Conservation (phyloP, 1,140 invertebrate species). For the Dendrolimus punctatus region DNA sequence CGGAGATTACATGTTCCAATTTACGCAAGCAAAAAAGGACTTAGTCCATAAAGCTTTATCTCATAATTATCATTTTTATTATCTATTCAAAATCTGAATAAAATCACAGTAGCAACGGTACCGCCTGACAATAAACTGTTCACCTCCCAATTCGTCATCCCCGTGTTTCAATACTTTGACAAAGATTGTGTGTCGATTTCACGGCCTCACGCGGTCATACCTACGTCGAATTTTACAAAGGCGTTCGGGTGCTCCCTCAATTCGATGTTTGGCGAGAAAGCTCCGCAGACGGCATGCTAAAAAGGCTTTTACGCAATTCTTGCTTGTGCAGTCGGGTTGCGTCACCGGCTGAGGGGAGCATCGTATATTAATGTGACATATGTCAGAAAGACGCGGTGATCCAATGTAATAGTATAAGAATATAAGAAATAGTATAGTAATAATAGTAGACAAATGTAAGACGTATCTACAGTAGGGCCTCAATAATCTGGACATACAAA, state of each 20-base stretch:
- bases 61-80: too few relatives aligned
- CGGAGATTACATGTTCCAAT: too few relatives aligned
- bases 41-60: too few relatives aligned
- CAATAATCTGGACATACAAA: too few relatives aligned
- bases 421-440: too few relatives aligned
- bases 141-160: conserved; percentile 40
- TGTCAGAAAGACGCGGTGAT: background rate
- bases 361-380: conserved; percentile 17
- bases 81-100: conserved; percentile 5
- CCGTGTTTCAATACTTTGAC: conserved; percentile 26
- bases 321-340: conserved; percentile 26
- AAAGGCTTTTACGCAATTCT: conserved; percentile 49
- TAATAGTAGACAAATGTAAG: too few relatives aligned
- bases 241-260: conserved; percentile 45
- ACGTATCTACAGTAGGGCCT: too few relatives aligned
- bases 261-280: conserved; percentile 43
- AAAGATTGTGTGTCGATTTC: conserved; percentile 48
- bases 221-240: conserved; percentile 28
- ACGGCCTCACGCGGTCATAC: conserved; percentile 6
- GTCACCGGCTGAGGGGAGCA: conserved; percentile 20
- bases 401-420: too few relatives aligned
- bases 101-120: conserved; percentile 25
- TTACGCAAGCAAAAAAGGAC: too few relatives aligned
- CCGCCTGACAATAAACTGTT: conserved; percentile 28
- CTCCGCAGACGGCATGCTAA: conserved; percentile 52